Conservation (phyloP, 2,113 vertebrate species). For the Phoxinus phoxinus region DNA sequence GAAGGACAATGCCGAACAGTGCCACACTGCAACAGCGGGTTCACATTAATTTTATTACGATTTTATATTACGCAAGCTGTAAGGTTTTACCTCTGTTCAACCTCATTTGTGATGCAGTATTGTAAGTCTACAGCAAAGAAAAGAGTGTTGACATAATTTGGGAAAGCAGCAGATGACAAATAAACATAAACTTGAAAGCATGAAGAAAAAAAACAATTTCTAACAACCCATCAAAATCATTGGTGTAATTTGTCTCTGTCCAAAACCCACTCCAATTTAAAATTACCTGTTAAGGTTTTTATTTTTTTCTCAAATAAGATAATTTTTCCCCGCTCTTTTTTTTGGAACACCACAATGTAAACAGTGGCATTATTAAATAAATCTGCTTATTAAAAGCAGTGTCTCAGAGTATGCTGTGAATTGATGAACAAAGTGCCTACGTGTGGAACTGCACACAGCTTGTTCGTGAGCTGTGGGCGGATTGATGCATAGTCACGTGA, state of each 20-base stretch:
- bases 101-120: neutral
- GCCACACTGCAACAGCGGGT: neutral
- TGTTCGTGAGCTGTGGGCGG: neutral
- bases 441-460: constrained; percentile 59
- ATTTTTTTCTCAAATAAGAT: neutral
- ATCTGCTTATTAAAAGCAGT: neutral
- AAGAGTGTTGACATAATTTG: neutral
- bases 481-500: constrained; percentile 36
- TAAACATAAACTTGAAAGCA: neutral
- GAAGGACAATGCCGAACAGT: neutral
- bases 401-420: neutral
- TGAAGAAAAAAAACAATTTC: neutral
- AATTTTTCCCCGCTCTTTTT: too few species aligned
- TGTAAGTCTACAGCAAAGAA: neutral
- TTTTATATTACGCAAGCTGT: neutral
- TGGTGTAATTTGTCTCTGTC: neutral
- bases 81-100: neutral
- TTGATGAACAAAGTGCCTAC: constrained; percentile 45
- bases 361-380: neutral
- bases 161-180: neutral
- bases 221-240: neutral
- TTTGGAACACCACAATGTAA: neutral
- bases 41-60: neutral
- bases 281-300: neutral
- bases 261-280: neutral